Conservation (phyloP, 2,797 vertebrate genomes). For the Somateria mollissima region DNA sequence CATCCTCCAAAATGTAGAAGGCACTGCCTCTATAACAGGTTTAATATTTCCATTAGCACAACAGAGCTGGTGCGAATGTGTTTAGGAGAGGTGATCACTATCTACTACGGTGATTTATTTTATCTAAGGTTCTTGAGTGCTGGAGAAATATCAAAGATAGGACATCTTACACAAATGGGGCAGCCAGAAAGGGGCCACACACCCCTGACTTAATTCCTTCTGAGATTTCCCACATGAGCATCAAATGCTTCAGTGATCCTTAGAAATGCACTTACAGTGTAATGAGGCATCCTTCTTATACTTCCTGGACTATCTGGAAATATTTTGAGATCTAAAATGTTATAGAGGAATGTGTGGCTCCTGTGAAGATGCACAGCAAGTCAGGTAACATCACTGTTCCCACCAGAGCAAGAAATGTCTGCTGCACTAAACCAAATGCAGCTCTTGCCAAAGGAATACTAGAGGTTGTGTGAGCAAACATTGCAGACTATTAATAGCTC, state of each 20-base stretch:
- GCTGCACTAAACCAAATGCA: background rate
- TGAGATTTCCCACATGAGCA: fast-evolving
- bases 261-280: background rate
- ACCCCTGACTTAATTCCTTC: background rate
- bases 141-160: background rate
- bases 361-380: background rate
- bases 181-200: background rate
- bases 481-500: background rate
- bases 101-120: background rate
- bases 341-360: background rate
- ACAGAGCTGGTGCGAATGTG: background rate
- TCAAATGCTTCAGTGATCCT: background rate
- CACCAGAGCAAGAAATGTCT: background rate
- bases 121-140: background rate
- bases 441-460: background rate
- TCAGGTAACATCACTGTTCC: background rate
- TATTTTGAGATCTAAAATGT: background rate
- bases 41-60: background rate
- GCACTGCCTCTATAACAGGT: background rate
- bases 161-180: background rate
- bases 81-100: background rate
- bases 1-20: background rate
- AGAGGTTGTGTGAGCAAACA: background rate
- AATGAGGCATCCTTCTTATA: background rate
- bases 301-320: background rate